Conservation (phyloP, 2,797 vertebrate species). For the Thalassophryne amazonica region DNA sequence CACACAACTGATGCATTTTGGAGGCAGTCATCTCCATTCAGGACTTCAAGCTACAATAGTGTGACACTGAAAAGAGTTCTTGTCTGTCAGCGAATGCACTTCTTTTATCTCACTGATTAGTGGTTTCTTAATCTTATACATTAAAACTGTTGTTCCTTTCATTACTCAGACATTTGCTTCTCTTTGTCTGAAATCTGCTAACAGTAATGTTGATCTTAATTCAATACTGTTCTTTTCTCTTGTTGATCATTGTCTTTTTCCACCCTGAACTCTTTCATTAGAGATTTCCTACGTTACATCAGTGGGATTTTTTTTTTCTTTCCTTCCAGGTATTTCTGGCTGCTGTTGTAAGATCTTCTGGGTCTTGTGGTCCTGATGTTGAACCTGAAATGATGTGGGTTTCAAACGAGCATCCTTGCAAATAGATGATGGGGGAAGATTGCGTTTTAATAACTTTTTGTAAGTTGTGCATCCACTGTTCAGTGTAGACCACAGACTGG, state of each 20-base stretch:
- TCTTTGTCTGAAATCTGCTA: conserved; percentile 34
- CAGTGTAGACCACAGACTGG: too few species aligned
- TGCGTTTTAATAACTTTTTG: too few species aligned
- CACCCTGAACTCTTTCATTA: neutral
- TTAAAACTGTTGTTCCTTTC: conserved; percentile 40
- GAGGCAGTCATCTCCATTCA: too few species aligned
- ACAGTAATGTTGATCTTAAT: conserved; percentile 51
- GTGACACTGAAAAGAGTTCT: conserved; percentile 8
- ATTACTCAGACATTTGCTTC: conserved; percentile 35
- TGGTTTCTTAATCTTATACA: conserved; percentile 27
- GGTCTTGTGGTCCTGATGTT: too few species aligned
- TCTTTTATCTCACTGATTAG: conserved; percentile 25
- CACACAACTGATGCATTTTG: too few species aligned
- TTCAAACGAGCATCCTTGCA: too few species aligned
- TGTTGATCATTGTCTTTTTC: conserved; percentile 35
- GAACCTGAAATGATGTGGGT: too few species aligned
- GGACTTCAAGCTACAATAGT: conserved; percentile 4
- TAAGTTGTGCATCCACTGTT: too few species aligned
- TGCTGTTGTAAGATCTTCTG: too few species aligned
- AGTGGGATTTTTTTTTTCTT: neutral
- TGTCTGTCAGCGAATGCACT: conserved; percentile 1
- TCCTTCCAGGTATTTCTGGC: neutral
- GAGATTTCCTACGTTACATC: conserved; percentile 16
- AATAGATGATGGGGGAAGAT: too few species aligned
- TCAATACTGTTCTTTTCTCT: conserved; percentile 44